phyloP scores from a whole-genome alignment of 1,140 invertebrate genomes.

The Elymnias hypermnestra region DNA sequence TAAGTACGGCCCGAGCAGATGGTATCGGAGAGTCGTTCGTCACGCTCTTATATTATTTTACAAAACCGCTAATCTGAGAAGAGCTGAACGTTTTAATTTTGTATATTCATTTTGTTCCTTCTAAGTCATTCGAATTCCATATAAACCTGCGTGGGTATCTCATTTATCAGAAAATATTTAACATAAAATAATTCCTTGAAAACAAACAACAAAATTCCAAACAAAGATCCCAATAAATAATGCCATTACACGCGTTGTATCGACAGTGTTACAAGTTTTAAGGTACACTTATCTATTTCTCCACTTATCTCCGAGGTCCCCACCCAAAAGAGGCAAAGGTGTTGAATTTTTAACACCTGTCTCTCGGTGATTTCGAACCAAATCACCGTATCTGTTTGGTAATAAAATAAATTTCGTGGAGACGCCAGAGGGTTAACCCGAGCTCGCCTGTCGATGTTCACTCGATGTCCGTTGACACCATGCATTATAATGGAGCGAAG shows the following conservation, averaged over 20 bases:
- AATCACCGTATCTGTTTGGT: conserved; percentile 69
- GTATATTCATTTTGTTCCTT: conserved; percentile 48
- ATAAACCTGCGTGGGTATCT: conserved; percentile 50
- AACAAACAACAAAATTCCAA: conserved; percentile 42
- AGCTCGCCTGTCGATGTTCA: conserved; percentile 60
- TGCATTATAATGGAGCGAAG: conserved; percentile 68
- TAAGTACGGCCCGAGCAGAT: conserved; percentile 65
- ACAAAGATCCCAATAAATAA: conserved; percentile 45
- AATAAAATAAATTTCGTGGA: conserved; percentile 73
- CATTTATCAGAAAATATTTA: conserved; percentile 45
- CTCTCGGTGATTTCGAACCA: conserved; percentile 62
- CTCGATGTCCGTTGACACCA: conserved; percentile 70
- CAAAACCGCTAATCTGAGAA: conserved; percentile 65
- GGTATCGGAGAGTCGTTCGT: conserved; percentile 65
- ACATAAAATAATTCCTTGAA: conserved; percentile 42
- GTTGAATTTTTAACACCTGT: conserved; percentile 74
- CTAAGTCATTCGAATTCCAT: conserved; percentile 43
- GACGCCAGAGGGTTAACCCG: conserved; percentile 64
- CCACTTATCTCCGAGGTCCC: conserved; percentile 48
- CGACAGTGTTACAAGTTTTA: conserved; percentile 53
- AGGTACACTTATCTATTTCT: conserved; percentile 57
- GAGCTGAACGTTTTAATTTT: conserved; percentile 68
- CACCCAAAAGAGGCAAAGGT: conserved; percentile 61
- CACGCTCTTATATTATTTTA: conserved; percentile 71
- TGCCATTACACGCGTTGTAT: conserved; percentile 47